Base-by-base conservation (phyloP, 2,797 vertebrate genomes). In the Pipistrellus nathusii region DNA sequence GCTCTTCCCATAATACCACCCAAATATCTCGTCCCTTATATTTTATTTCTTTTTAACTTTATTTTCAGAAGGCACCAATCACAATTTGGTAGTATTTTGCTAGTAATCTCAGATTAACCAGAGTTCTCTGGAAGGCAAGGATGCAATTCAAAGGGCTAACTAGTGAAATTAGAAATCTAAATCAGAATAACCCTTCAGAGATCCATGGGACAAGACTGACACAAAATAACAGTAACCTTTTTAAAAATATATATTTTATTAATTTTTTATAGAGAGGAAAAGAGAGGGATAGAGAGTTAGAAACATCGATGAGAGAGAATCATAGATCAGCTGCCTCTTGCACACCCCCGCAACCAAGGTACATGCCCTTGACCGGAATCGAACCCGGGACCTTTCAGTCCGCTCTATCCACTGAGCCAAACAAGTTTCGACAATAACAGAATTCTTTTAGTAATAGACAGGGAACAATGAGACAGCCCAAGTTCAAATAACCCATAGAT, bases 161-260 rank as follows among this genome's bases (percentile, higher is more conserved):
- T 71, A 85, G 18, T 76, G 25, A 89, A 92, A 73, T 41, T 38
- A 21, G 66, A 92, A 44, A 41, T 72, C 23, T 76, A 94, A 93
- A 92, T 91, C 10, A 77, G 23, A 95, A 71, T 66, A 85, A 91
- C 41, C 73, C 71, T 93, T 96, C 27, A 93, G 57, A 94, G 75
- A n/a, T 9, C 71, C 75, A 55, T 41, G n/a, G 38, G n/a, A 87
- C 21, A 76, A 93, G 13, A 88, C 0, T 88, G 38, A 91, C 21
- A 91, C 62, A 93, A 95, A 82, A 38, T 30, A 86, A 73, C 7
- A 91, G 32, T 53, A 90, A 81, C 25, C 73, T 55, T 41, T 41
- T 41, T 6, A 41, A 41, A 41, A 41, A 41, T 6, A 41, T 3
- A 41, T 41, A 41, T 41, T 41, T 41, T 41, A 41, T 41, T 41